Evolutionary conservation across 2,113 vertebrate species (phyloP).

Genomic region (Sturnus vulgaris): DNA sequence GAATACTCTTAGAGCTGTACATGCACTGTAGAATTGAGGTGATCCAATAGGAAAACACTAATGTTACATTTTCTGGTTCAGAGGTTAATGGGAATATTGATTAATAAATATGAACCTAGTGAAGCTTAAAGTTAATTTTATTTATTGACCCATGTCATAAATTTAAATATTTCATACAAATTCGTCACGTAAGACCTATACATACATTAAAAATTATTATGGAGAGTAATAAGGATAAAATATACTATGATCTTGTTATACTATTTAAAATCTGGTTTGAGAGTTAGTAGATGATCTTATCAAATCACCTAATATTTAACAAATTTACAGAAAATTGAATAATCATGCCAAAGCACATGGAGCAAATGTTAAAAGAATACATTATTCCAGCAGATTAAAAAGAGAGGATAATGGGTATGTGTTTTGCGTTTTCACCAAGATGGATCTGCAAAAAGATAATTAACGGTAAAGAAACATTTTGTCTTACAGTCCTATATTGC

Average conservation of each 20-base stretch:
- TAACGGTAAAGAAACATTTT: not conserved
- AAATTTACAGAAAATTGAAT: not conserved
- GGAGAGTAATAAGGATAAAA: not conserved
- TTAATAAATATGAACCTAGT: not conserved
- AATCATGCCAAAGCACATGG: not conserved
- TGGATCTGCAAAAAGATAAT: not conserved
- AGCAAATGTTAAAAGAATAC: not conserved
- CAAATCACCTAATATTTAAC: not conserved
- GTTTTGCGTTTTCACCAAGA: not conserved
- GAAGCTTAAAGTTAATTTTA: not conserved
- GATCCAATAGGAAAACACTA: not conserved
- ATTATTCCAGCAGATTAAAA: not conserved
- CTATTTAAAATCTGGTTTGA: not conserved
- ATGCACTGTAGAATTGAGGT: not conserved
- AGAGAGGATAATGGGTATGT: not conserved
- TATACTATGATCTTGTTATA: not conserved
- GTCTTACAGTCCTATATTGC: not conserved
- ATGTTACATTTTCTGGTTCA: not conserved
- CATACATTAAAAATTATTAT: not conserved
- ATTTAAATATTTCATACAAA: not conserved
- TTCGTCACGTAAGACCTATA: not conserved
- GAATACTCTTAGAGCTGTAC: not conserved
- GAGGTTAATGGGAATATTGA: not conserved
- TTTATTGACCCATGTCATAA: not conserved
- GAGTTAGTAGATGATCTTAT: not conserved